Base-by-base conservation (phyloP, 2,113 vertebrate species). In the Callipepla californica region DNA sequence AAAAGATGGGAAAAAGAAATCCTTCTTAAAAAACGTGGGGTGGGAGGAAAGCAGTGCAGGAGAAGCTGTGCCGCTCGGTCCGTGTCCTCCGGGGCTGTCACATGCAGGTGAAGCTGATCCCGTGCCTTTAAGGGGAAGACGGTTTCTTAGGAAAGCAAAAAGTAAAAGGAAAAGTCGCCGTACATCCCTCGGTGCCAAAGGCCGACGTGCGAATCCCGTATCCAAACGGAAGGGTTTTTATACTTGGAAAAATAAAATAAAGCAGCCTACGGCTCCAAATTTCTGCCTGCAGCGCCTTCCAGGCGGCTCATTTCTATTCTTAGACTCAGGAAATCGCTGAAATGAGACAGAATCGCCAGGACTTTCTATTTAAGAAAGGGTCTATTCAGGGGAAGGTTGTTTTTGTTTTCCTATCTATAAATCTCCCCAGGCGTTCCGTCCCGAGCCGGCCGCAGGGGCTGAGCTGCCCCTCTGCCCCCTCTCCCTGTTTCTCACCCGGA, bases 321-420 rank as follows among this genome's bases (percentile, higher is more conserved):
- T 90, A 97, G 96, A 97, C 95, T 96, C 97, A 97, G 98, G 97
- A 98, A 97, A 98, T 97, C 95, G 97, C 97, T 97, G 90, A 94
- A 96, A 96, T 93, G 92, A 96, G 96, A 92, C 85, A 94, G 95
- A 97, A 96, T 91, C 90, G 96, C 96, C 96, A 96, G 95, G 96
- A 95, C 89, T 92, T 96, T 95, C 85, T 91, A 94, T 94, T 94
- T 95, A 89, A 96, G 78, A 96, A 97, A 96, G 94, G 94, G 96
- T 95, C 95, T 95, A 93, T 84, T 93, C 94, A 96, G 97, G 83
- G 92, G 66, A 95, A 97, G 95, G 87, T 55, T 87, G 91, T 28
- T 90, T 78, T 87, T 83, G 87, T 38, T 89, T 92, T 87, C 55
- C 30, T 70, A 73, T 75, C 85, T 95, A 97, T 94, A 96, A 97